phyloP scores from a whole-genome alignment of 2,113 vertebrate species.

The Muntiacus muntjak region DNA sequence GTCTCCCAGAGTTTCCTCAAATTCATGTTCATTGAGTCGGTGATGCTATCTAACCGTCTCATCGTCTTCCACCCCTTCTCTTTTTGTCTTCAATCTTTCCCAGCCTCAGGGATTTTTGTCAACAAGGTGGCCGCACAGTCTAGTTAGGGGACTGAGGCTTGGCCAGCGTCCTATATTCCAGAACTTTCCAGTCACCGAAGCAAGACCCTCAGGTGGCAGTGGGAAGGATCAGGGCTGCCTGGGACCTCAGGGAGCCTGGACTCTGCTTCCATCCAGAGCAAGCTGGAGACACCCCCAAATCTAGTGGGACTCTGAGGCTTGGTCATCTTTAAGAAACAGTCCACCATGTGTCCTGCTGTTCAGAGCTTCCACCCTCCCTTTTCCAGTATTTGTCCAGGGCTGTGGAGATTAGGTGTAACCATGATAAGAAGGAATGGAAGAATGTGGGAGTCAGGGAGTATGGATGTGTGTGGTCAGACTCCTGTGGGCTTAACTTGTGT shows the following conservation, averaged over 20 bases:
- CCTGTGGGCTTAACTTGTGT: not conserved
- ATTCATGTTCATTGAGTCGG: not conserved
- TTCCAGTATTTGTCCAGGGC: conserved; percentile 8
- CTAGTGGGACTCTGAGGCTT: not conserved
- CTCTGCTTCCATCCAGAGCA: not conserved
- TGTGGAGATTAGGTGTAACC: not conserved
- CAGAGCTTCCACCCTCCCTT: not conserved
- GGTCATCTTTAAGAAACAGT: not conserved
- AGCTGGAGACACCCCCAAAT: not conserved
- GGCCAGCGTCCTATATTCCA: not conserved
- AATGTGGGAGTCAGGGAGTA: accelerated
- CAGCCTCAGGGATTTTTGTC: not conserved
- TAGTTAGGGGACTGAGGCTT: not conserved
- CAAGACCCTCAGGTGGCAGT: not conserved
- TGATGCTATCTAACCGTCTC: not conserved
- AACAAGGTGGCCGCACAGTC: not conserved
- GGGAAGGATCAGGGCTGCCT: not conserved
- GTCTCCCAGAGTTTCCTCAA: not conserved
- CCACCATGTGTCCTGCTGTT: not conserved
- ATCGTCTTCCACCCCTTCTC: not conserved
- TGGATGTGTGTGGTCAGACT: not conserved
- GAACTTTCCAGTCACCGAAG: not conserved
- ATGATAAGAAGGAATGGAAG: not conserved
- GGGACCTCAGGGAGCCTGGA: not conserved
- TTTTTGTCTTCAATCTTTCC: not conserved